Conservation (phyloP, 1,140 invertebrate genomes). For the Nomia melanderi region DNA sequence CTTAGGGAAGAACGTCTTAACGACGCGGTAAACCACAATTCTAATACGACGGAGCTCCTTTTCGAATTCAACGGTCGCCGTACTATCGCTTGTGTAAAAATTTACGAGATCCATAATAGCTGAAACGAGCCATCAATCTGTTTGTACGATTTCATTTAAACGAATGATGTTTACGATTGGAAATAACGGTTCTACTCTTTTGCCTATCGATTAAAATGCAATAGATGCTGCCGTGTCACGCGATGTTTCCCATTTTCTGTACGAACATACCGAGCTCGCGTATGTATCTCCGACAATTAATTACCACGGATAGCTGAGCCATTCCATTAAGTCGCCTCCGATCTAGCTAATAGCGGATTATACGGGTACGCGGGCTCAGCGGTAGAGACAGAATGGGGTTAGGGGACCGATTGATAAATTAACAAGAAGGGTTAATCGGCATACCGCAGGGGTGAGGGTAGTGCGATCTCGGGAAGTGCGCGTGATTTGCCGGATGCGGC, state of each 20-base stretch:
- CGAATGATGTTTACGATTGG: too few relatives aligned
- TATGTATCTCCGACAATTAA: not conserved
- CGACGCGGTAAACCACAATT: too few relatives aligned
- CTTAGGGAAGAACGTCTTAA: too few relatives aligned
- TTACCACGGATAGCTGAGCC: not conserved
- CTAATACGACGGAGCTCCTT: too few relatives aligned
- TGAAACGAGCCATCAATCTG: too few relatives aligned
- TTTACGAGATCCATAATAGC: too few relatives aligned
- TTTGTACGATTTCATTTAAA: too few relatives aligned
- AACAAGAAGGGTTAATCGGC: slow-evolving; percentile 60
- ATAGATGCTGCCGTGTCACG: not conserved
- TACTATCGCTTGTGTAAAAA: too few relatives aligned
- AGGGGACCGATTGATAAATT: slow-evolving; percentile 50
- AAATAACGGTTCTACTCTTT: too few relatives aligned
- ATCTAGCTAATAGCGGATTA: slow-evolving; percentile 35
- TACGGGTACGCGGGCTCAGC: not conserved
- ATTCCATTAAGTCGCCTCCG: not conserved
- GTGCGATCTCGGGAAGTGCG: slow-evolving; percentile 75
- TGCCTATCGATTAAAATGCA: too few relatives aligned
- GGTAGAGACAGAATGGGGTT: slow-evolving; percentile 28
- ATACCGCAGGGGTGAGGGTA: slow-evolving; percentile 77
- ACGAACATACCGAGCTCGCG: not conserved
- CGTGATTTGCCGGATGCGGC: slow-evolving; percentile 70
- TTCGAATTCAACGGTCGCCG: too few relatives aligned
- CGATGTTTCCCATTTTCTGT: not conserved